A percentile compares a stretch with the other conserved stretches of the same genome.
Evolutionary conservation across 2,113 vertebrate species (phyloP).

Genomic region (Callospermophilus lateralis): DNA sequence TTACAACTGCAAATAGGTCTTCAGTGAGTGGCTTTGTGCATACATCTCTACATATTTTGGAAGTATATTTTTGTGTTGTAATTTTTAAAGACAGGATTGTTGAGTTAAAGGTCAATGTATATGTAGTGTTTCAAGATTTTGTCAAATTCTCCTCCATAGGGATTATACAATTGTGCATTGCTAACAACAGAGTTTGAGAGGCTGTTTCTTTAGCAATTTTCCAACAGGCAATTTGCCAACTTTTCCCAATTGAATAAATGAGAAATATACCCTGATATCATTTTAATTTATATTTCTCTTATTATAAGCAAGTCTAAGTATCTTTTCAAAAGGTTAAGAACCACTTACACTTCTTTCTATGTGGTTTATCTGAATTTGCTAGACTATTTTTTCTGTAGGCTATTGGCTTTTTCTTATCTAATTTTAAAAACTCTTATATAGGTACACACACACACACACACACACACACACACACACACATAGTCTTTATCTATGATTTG

Average conservation of each 20-base stretch:
- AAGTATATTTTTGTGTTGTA: neutral
- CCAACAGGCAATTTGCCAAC: neutral
- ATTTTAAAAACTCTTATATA: conserved; percentile 27
- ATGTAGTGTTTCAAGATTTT: conserved; percentile 7
- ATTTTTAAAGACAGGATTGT: neutral
- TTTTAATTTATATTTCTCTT: conserved; percentile 46
- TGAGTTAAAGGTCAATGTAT: neutral
- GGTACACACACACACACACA: neutral
- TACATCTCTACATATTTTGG: neutral
- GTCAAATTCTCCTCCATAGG: neutral
- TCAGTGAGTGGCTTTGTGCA: neutral
- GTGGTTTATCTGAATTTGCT: neutral
- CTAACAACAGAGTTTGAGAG: neutral
- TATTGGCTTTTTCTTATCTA: neutral
- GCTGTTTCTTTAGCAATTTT: neutral
- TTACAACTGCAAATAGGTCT: neutral
- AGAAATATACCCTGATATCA: neutral
- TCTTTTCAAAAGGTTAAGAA: conserved; percentile 3
- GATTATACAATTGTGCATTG: neutral
- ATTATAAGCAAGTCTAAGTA: neutral
- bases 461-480: neutral
- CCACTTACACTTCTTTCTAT: neutral
- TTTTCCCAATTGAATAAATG: neutral
- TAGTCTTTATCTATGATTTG: neutral
- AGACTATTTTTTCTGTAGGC: neutral